phyloP scores from a whole-genome alignment of 2,888 invertebrate species.

The Anticlea derivata region DNA sequence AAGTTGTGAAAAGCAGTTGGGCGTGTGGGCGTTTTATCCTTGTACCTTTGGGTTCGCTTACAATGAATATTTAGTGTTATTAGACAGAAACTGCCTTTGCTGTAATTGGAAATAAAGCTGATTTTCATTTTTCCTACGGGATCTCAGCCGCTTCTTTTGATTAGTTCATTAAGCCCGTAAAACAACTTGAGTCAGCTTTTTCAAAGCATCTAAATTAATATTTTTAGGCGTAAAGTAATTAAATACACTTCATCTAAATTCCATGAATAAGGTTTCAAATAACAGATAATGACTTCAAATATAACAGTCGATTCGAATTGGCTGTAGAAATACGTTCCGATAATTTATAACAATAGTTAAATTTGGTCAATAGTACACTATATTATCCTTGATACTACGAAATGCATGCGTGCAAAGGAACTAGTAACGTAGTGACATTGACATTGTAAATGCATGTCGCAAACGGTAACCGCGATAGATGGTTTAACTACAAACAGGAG shows the following conservation, averaged over 20 bases:
- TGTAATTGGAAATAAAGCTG: constrained; percentile 37
- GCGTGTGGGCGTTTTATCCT: constrained; percentile 52
- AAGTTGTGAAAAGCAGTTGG: constrained; percentile 49
- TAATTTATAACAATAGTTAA: neutral
- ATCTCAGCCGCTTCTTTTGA: constrained; percentile 4
- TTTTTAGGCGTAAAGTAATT: neutral
- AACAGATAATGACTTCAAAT: too few relatives aligned
- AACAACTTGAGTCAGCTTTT: neutral
- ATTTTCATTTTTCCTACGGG: constrained; percentile 9
- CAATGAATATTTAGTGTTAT: constrained; percentile 54
- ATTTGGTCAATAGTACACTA: constrained; percentile 5
- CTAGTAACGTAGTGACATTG: constrained; percentile 58
- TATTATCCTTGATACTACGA: too few relatives aligned
- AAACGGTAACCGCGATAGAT: constrained; percentile 33
- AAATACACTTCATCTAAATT: neutral
- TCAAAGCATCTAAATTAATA: neutral
- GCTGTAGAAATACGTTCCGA: neutral
- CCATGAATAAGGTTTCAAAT: too few relatives aligned
- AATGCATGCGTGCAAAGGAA: constrained; percentile 40
- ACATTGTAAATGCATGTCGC: constrained; percentile 55
- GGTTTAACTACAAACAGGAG: constrained; percentile 18
- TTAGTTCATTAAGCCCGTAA: constrained; percentile 3
- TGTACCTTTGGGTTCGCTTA: constrained; percentile 44
- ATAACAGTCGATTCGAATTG: neutral
- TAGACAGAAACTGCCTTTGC: constrained; percentile 34